A percentile compares a stretch with the other conserved stretches of the same genome.
These are phyloP conservation scores for Dendroctonus valens DNA, from an alignment of 1,140 invertebrate species.

Conservation along the genomic window DNA sequence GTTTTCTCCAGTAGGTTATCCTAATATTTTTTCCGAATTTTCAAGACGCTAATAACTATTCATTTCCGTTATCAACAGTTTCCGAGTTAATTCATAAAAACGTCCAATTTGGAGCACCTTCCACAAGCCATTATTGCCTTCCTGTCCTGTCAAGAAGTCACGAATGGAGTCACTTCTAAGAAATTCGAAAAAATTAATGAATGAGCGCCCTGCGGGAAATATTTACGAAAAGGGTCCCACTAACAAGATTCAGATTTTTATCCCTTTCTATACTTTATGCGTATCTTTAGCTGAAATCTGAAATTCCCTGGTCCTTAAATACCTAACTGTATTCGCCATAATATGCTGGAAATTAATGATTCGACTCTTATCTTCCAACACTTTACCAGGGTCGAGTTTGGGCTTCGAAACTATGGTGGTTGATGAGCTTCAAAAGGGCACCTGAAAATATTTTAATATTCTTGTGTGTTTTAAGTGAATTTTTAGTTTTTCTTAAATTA, in stretches of 20 bases:
- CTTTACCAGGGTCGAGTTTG: background rate
- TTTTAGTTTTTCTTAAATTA: too few species aligned
- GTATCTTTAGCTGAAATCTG: conserved; percentile 18
- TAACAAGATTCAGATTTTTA: conserved; percentile 20
- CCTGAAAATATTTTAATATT: too few species aligned
- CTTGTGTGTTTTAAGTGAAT: too few species aligned
- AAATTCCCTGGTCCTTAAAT: conserved; percentile 18
- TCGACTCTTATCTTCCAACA: conserved; percentile 12
- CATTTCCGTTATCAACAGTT: too few species aligned
- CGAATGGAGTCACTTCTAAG: conserved; percentile 13
- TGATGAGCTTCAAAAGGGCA: too few species aligned
- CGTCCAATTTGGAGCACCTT: too few species aligned
- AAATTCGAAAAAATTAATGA: conserved; percentile 17
- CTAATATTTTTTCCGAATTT: too few species aligned
- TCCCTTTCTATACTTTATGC: conserved; percentile 6
- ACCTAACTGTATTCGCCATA: conserved; percentile 25
- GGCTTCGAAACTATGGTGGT: too few species aligned
- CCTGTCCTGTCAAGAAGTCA: background rate
- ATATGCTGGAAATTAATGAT: conserved; percentile 20
- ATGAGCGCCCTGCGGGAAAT: conserved; percentile 5
- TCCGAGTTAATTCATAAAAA: too few species aligned
- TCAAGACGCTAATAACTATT: too few species aligned
- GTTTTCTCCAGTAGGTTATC: too few species aligned
- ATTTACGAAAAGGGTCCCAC: conserved; percentile 18
- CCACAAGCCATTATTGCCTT: too few species aligned